Percentiles rank a stretch among this genome's conserved stretches.
phyloP scores from a whole-genome alignment of 2,797 vertebrate species.

The Sebastes trivittatus region DNA sequence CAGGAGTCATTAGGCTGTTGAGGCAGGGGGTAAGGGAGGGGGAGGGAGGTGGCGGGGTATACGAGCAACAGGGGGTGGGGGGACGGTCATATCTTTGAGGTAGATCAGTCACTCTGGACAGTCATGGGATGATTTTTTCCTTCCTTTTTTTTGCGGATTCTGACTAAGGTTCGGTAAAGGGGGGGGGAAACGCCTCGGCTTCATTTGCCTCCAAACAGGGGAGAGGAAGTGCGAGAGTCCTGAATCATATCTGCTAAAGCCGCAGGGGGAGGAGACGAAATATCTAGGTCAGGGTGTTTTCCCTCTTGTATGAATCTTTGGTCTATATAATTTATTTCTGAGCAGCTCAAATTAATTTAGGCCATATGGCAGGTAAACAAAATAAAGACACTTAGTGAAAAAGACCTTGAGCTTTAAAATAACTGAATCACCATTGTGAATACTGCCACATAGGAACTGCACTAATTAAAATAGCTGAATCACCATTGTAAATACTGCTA shows the following conservation, averaged over 20 bases:
- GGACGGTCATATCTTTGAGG: conserved; percentile 77
- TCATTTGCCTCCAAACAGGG: conserved; percentile 62
- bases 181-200: conserved; percentile 33
- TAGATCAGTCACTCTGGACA: conserved; percentile 80
- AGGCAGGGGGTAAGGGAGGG: conserved; percentile 79
- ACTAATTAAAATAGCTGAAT: background rate
- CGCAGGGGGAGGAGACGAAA: conserved; percentile 61
- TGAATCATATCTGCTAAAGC: conserved; percentile 72
- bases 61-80: conserved; percentile 74
- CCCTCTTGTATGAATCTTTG: conserved; percentile 62
- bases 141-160: conserved; percentile 39
- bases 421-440: background rate
- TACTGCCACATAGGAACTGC: background rate
- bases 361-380: background rate
- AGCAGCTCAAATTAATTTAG: conserved; percentile 7
- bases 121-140: conserved; percentile 67
- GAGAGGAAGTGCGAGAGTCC: conserved; percentile 49
- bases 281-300: conserved; percentile 78
- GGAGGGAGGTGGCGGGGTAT: conserved; percentile 67
- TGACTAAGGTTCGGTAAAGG: conserved; percentile 57
- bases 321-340: conserved; percentile 28
- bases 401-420: background rate
- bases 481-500: background rate
- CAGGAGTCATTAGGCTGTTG: conserved; percentile 85
- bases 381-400: background rate